Base-by-base conservation (phyloP, 2,888 invertebrate genomes). In the Pelosia muscerda region DNA sequence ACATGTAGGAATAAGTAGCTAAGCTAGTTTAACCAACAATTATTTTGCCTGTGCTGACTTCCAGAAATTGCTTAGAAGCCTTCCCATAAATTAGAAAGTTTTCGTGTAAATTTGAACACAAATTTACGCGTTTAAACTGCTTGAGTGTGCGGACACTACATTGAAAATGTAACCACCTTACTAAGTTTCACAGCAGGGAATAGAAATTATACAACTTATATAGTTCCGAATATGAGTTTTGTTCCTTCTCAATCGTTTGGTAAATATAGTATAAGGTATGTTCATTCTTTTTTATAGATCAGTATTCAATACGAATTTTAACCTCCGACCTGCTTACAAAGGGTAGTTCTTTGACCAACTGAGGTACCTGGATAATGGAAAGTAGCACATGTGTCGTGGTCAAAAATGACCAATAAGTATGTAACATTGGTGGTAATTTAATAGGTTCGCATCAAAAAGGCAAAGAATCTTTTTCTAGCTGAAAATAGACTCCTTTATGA, bases 71-170 rank as follows among this genome's bases (percentile, higher is more conserved):
- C 62, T n/a, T 63, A 31, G 19, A 22, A 53, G 26, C 49, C 26
- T 28, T 26, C 11, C n/a, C 61, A 62, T 59, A 59, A 59, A 59
- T 59, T 59, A 38, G 59, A 38, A 59, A 59, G 59, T 59, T 59
- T 38, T 23, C 49, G 22, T 59, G 10, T 23, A 38, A 23, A 25
- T 59, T 59, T 59, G 25, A 59, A 59, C 34, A 59, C 59, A 23
- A 34, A 23, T 34, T 34, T 34, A 34, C 11, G 15, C 23, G 15
- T 59, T 34, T 59, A 19, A 59, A 59, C 19, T 38, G 59, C 23
- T 59, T 25, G 22, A 59, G 25, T 25, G 23, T 38, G 25, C 38
- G 28, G 25, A 38, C 25, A 59, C 23, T 38, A 15, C 25, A 10
- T 49, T 25, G 34, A 34, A 59, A 34, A 59, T 38, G 59, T 22